Percentiles rank a stretch among this genome's conserved stretches.
phyloP scores from a whole-genome alignment of 2,797 vertebrate species.

The Channa striata region DNA sequence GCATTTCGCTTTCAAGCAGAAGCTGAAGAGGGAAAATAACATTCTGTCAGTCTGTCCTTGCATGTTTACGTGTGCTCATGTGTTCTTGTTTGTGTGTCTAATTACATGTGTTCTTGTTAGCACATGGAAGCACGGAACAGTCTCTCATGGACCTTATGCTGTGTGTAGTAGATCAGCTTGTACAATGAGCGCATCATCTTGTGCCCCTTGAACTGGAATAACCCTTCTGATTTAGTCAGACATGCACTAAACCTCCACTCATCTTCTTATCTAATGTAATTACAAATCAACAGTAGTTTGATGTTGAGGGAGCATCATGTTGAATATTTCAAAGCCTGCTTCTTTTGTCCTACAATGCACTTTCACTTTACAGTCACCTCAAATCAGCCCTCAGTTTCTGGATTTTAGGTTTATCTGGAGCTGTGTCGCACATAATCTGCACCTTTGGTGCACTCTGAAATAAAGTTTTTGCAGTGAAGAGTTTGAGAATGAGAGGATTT shows the following conservation, averaged over 20 bases:
- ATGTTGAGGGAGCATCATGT: constrained; percentile 40
- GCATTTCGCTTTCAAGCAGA: constrained; percentile 5
- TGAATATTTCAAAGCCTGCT: constrained; percentile 40
- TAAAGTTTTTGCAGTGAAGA: constrained; percentile 17
- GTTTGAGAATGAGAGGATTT: constrained; percentile 14
- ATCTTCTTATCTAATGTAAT: constrained; percentile 74
- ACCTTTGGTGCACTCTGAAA: constrained; percentile 21
- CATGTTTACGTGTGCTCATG: background rate
- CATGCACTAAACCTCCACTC: constrained; percentile 63
- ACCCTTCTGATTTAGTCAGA: constrained; percentile 69
- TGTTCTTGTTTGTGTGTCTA: background rate
- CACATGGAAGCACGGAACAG: constrained; percentile 21
- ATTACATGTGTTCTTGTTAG: constrained; percentile 39
- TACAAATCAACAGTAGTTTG: constrained; percentile 65
- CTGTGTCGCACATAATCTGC: constrained; percentile 39
- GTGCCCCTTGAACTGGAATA: constrained; percentile 53
- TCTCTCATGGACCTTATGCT: constrained; percentile 20
- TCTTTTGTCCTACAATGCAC: constrained; percentile 20
- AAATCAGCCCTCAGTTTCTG: constrained; percentile 30
- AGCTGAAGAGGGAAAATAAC: background rate
- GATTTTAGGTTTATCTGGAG: constrained; percentile 52
- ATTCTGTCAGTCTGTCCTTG: background rate
- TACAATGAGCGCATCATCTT: constrained; percentile 59
- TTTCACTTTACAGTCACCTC: constrained; percentile 32
- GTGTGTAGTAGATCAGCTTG: constrained; percentile 46